Conservation (phyloP, 2,113 vertebrate species). For the Psettodes erumei region DNA sequence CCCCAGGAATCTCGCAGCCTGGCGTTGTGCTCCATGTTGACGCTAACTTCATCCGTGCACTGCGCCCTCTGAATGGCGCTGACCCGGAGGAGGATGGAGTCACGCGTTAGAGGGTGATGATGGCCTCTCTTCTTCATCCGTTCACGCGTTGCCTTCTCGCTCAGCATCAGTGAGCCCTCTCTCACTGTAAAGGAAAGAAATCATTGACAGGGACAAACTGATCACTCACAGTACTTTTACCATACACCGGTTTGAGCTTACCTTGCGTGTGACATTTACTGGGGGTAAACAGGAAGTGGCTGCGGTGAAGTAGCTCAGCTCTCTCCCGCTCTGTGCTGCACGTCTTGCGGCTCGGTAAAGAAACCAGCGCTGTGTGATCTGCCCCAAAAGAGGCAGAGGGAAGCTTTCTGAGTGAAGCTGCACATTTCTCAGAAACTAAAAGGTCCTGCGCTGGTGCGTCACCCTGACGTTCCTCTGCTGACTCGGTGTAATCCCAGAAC, state of each 20-base stretch:
- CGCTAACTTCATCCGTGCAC: slow-evolving; percentile 32
- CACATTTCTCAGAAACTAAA: slow-evolving; percentile 31
- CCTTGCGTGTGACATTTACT: slow-evolving; percentile 22
- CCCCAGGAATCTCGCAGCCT: slow-evolving; percentile 71
- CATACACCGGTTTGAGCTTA: neutral
- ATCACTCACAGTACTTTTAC: neutral
- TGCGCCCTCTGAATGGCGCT: slow-evolving; percentile 65
- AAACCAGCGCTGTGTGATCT: neutral
- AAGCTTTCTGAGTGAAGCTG: slow-evolving; percentile 7
- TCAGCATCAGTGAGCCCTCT: slow-evolving; percentile 33
- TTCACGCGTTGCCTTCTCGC: slow-evolving; percentile 53
- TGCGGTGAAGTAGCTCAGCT: slow-evolving; percentile 24
- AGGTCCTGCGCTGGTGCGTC: neutral
- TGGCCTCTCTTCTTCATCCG: slow-evolving; percentile 60
- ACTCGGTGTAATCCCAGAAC: slow-evolving; percentile 84
- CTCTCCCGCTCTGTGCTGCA: neutral
- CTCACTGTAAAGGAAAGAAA: slow-evolving; percentile 5
- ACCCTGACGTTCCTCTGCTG: neutral
- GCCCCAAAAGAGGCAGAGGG: slow-evolving; percentile 9
- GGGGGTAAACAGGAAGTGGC: neutral
- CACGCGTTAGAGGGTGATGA: slow-evolving; percentile 45
- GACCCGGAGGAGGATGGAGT: slow-evolving; percentile 80
- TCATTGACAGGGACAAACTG: neutral
- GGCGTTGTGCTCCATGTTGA: slow-evolving; percentile 61
- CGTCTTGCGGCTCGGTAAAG: slow-evolving; percentile 34